A percentile compares a stretch with the other conserved stretches of the same genome.
These are phyloP conservation scores for Pristionchus arcanus DNA, from an alignment of 2,888 invertebrate genomes.

Conservation along the genomic window DNA sequence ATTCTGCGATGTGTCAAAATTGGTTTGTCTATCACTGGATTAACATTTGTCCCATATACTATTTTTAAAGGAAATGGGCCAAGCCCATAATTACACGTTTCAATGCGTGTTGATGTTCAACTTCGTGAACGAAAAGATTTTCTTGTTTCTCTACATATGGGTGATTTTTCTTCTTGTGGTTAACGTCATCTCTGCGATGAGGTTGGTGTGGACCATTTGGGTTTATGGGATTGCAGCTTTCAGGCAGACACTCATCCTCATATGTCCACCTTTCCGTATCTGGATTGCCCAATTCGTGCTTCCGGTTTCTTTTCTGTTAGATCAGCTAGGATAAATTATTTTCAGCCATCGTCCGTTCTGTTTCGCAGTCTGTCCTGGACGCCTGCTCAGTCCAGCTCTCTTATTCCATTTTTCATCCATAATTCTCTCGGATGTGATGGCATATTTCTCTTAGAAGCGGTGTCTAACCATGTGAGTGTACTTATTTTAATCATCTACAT, in stretches of 20 bases:
- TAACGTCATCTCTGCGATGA: background rate
- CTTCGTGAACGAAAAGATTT: conserved; percentile 31
- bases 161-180: conserved; percentile 4
- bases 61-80: conserved; percentile 5
- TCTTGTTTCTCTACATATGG: background rate
- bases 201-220: background rate
- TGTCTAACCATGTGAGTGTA: conserved; percentile 1
- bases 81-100: background rate
- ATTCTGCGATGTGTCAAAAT: background rate
- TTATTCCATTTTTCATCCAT: background rate
- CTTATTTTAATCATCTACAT: background rate
- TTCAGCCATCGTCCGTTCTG: background rate
- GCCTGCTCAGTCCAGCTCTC: background rate
- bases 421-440: conserved; percentile 5
- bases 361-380: conserved; percentile 9
- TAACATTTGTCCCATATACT: background rate
- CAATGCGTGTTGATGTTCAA: conserved; percentile 31
- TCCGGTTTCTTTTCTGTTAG: background rate
- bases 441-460: conserved; percentile 11
- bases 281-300: background rate
- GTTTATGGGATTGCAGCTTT: background rate
- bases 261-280: background rate
- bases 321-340: background rate
- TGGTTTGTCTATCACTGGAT: background rate
- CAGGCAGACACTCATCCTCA: background rate